These are phyloP conservation scores for Metalampra italica DNA, from an alignment of 2,888 invertebrate genomes.

Conservation along the genomic window DNA sequence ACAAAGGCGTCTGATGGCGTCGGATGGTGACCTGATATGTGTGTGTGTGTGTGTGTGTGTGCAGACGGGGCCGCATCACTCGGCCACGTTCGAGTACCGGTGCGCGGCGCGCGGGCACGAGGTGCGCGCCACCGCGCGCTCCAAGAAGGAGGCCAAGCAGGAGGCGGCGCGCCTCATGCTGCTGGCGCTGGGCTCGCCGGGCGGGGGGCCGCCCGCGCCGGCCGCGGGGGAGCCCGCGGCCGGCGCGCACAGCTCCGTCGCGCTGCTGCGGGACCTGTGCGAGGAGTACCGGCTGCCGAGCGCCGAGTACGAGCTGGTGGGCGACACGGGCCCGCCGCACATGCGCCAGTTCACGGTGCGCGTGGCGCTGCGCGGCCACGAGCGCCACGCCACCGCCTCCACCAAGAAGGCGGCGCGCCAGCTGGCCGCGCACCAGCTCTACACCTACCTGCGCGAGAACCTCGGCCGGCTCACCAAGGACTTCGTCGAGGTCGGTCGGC, in stretches of 20 bases:
- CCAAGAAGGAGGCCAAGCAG: conserved; percentile 79
- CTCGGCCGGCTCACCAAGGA: conserved; percentile 48
- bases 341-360: conserved; percentile 79
- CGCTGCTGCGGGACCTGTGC: conserved; percentile 67
- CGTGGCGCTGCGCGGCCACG: conserved; percentile 73
- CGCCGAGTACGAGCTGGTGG: conserved; percentile 74
- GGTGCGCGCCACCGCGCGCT: conserved; percentile 67
- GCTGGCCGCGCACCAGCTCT: conserved; percentile 72
- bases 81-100: conserved; percentile 62
- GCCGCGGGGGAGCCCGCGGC: conserved; percentile 9
- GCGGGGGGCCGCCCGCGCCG: conserved; percentile 44
- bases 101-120: conserved; percentile 51
- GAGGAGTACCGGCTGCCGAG: conserved; percentile 66
- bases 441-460: conserved; percentile 53
- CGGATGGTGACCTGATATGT: too few relatives aligned
- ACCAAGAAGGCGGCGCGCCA: conserved; percentile 84
- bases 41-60: conserved; percentile 2
- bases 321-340: conserved; percentile 83
- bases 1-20: too few relatives aligned
- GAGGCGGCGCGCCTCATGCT: conserved; percentile 75
- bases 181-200: conserved; percentile 44
- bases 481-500: conserved; percentile 48
- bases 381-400: conserved; percentile 73
- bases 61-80: conserved; percentile 59
- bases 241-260: conserved; percentile 39